Evolutionary conservation across 2,888 invertebrate genomes (phyloP), one percentile per base, ranked within the genome.

Genomic region (Agriotes lineatus): DNA sequence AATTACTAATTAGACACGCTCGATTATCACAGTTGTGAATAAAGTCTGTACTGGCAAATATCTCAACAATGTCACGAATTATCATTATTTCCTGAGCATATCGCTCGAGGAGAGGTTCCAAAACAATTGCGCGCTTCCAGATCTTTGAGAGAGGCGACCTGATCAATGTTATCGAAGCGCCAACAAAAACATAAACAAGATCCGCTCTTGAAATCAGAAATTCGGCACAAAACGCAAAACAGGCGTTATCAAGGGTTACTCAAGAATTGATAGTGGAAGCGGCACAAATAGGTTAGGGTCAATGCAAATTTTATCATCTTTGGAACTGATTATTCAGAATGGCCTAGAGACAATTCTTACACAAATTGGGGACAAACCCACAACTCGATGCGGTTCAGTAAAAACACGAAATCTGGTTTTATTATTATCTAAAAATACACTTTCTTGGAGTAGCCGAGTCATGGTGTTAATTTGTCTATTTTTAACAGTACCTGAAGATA

Each of bases 61-160:
- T 77, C 75, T 75, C 69, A 64, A 72, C 70, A 71, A 71, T 79
- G 75, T 79, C 77, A 74, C 72, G 73, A 74, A 73, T 79, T 80
- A 80, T 80, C 80, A 74, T 70, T 75, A 78, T 77, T 80, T 80
- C 80, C 80, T 80, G 79, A 78, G 76, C 76, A 74, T 77, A 79
- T 77, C 76, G 68, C 59, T 69, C 39, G 60, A 61, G n/a, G 63
- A 76, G 77, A 62, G 72, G 73, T 72, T 57, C 72, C 56, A 63
- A 78, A 79, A 74, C 76, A 16, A 52, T 64, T 42, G 25, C 50
- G 9, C 39, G 19, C 19, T 9, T 56, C 7, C 2, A 19, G n/a
- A n/a, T 44, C 39, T 50, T 39, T 14, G 5, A 12, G 33, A 25
- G 10, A 30, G 6, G 52, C 33, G 18, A 45, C 5, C 14, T 19